A percentile compares a stretch with the other conserved stretches of the same genome.
These are phyloP conservation scores for Piezodorus guildinii DNA, from an alignment of 1,140 invertebrate species.

Conservation along the genomic window DNA sequence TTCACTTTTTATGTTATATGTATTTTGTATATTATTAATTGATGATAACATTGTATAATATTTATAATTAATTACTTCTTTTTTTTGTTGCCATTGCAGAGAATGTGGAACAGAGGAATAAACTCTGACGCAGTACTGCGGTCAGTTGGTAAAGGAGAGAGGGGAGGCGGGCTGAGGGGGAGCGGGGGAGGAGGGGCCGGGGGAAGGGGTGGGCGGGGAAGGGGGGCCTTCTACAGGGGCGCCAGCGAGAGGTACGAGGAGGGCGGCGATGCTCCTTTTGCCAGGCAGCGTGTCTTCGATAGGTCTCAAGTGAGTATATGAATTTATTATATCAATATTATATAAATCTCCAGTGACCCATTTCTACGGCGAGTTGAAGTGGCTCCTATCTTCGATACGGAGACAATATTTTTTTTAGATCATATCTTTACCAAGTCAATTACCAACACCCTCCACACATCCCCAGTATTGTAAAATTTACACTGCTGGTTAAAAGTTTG, in stretches of 20 bases:
- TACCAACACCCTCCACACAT: no score
- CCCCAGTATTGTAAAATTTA: no score
- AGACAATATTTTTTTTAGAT: no score
- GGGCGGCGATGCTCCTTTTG: conserved; percentile 2
- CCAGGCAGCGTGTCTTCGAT: conserved; percentile 15
- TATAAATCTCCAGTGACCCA: no score
- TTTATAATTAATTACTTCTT: background rate
- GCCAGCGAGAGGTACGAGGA: background rate
- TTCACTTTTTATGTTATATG: no score
- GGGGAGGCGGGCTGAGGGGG: conserved; percentile 11
- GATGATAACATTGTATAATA: background rate
- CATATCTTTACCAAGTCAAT: no score
- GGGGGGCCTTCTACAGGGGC: background rate
- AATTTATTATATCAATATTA: no score
- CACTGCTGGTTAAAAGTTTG: no score
- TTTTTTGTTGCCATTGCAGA: conserved; percentile 32
- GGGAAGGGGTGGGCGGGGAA: background rate
- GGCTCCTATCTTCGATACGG: no score
- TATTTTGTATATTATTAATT: no score
- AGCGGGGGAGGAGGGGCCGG: conserved; percentile 16
- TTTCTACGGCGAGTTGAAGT: no score
- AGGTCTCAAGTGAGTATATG: conserved; percentile 11
- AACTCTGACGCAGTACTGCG: conserved; percentile 39
- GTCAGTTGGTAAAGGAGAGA: conserved; percentile 31
- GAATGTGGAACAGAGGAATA: conserved; percentile 45